These are phyloP conservation scores for Melinaea menophilus DNA, from an alignment of 2,888 invertebrate genomes.

Conservation along the genomic window DNA sequence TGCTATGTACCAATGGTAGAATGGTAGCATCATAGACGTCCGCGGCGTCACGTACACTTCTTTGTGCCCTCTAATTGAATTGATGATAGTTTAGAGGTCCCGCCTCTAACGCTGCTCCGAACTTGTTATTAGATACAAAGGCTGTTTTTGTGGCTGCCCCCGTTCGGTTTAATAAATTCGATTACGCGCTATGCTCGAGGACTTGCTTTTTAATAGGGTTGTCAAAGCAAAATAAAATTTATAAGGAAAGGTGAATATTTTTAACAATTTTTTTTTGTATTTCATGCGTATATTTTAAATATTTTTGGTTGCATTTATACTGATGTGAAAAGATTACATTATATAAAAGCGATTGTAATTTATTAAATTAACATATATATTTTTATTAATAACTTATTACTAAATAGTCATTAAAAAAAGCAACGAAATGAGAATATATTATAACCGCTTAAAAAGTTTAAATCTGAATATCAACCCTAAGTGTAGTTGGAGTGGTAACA, in stretches of 20 bases:
- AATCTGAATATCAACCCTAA: conserved; percentile 2
- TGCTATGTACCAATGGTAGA: conserved; percentile 4
- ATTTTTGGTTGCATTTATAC: too few species aligned
- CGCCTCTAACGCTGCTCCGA: background rate
- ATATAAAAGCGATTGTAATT: too few species aligned
- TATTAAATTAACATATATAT: too few species aligned
- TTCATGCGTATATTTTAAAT: background rate
- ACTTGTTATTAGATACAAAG: conserved; percentile 26
- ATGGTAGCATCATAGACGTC: conserved; percentile 4
- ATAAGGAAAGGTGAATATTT: too few species aligned
- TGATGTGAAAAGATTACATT: too few species aligned
- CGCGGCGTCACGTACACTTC: conserved; percentile 4
- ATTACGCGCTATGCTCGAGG: conserved; percentile 26
- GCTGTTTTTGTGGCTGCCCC: conserved; percentile 18
- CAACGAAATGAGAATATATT: too few species aligned
- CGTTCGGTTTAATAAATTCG: conserved; percentile 29
- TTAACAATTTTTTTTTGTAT: background rate
- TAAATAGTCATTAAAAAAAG: too few species aligned
- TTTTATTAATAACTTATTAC: too few species aligned
- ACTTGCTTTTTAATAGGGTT: conserved; percentile 5
- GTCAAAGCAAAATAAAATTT: background rate
- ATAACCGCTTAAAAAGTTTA: background rate
- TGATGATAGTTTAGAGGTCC: conserved; percentile 19
- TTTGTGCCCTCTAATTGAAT: conserved; percentile 26
- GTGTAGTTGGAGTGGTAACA: conserved; percentile 18